phyloP scores from a whole-genome alignment of 2,797 vertebrate genomes.

The Micrastur ruficollis region DNA sequence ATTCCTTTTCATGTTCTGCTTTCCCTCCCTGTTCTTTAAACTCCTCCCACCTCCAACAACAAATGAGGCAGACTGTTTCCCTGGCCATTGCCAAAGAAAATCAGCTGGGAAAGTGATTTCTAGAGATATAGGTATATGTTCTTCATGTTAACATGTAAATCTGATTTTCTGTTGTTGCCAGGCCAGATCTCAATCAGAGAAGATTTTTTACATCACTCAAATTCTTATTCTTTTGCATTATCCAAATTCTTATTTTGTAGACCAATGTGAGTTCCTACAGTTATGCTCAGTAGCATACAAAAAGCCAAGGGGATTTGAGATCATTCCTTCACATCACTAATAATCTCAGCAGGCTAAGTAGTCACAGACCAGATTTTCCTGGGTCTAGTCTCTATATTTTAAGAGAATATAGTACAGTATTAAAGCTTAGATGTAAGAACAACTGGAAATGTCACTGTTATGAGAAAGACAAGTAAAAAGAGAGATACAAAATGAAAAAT shows the following conservation, averaged over 20 bases:
- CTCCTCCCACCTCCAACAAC: neutral
- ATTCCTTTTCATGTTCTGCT: neutral
- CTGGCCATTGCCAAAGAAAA: neutral
- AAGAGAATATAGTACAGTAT: neutral
- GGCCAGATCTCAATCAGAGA: neutral
- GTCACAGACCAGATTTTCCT: neutral
- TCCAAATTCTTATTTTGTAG: neutral
- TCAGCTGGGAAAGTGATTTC: neutral
- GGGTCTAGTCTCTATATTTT: neutral
- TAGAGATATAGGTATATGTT: neutral
- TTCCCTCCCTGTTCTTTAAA: neutral
- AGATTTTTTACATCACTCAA: neutral
- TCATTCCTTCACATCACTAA: neutral
- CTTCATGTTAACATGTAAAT: neutral
- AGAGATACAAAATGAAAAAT: neutral
- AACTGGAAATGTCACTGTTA: neutral
- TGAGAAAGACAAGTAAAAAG: neutral
- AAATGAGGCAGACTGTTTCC: neutral
- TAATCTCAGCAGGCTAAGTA: neutral
- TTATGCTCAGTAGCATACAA: neutral
- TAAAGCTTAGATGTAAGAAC: neutral
- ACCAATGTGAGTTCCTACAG: neutral
- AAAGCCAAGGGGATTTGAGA: neutral
- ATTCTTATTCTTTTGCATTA: neutral
- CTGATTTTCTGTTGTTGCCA: neutral